Evolutionary conservation across 2,113 vertebrate species (phyloP), one percentile per base, ranked within the genome.

Genomic region (Notarius quadriscutis): DNA sequence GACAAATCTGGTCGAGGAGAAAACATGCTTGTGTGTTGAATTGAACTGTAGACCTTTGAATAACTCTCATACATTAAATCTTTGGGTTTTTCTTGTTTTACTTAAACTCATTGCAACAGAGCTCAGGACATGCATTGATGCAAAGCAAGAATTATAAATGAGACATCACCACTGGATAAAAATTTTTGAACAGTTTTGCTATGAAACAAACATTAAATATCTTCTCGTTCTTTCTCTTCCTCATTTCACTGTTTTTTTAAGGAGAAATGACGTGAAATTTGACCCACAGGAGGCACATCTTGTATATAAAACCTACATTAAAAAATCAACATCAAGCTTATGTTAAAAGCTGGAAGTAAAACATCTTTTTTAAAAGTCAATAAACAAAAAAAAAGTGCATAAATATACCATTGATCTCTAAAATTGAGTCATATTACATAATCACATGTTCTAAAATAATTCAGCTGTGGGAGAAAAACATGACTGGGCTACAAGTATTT

Each of bases 131-230:
- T 81, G 34, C 7, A 81, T 60, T 18, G 60, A 11, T 41, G 7
- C 77, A 80, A 53, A n/a, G 22, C 11, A 25, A 75, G 72, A 50
- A 50, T n/a, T n/a, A 78, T 55, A 55, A 78, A 78, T 78, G 50
- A 78, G 5, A 55, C 50, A 7, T 55, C 50, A 79, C 51, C 25
- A 27, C 6, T 12, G 20, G 18, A 1, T 25, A 5, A 0, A 77
- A 25, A 51, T 5, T 14, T 53, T 74, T 62, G 58, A 22, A 60
- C 18, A 60, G 10, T 57, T 57, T 7, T 41, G 14, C 27, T 15
- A 34, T 41, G 15, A 41, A 41, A 20, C 15, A 20, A 72, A 5
- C 10, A 72, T 41, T 7, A 34, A 41, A 72, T 41, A 18, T 72
- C 69, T 1, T 41, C 30, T 69, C 15, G 14, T 14, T 5, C 5